Evolutionary conservation across 2,113 vertebrate genomes (phyloP).

Genomic region (rat (Rattus norvegicus)): GRCr8 NC_086035.1:8414001-8414500

Average conservation of each 20-base stretch:
- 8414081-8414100: background rate
- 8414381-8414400: background rate
- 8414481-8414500: background rate
- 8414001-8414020: no score
- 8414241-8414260: background rate
- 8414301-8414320: background rate
- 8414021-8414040: background rate
- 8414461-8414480: background rate
- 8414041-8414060: background rate
- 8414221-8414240: background rate
- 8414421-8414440: background rate
- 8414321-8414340: background rate
- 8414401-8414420: background rate
- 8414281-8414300: background rate
- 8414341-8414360: background rate
- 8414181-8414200: fast-evolving
- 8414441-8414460: background rate
- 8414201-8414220: background rate
- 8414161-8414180: background rate
- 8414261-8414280: background rate
- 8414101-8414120: background rate
- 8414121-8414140: background rate
- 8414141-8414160: no score
- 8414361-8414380: background rate
- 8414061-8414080: background rate